These are phyloP conservation scores for Deroptyus accipitrinus DNA, from an alignment of 2,113 vertebrate species.

Conservation along the genomic window DNA sequence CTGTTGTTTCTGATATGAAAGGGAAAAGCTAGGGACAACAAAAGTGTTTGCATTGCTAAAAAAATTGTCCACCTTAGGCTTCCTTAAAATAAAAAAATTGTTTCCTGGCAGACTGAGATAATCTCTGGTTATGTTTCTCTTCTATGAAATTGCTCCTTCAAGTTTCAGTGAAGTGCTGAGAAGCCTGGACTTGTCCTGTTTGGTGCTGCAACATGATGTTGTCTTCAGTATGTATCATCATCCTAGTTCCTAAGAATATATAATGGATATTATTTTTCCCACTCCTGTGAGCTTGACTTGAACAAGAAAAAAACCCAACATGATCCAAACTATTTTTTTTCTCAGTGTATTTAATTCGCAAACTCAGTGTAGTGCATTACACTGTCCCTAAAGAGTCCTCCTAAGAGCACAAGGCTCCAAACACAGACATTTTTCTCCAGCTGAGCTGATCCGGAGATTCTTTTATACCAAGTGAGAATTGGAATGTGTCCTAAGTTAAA, in stretches of 20 bases:
- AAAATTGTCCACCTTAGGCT: not conserved
- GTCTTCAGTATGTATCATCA: not conserved
- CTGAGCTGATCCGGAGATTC: not conserved
- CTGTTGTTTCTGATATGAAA: not conserved
- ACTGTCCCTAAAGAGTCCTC: not conserved
- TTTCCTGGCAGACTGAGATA: not conserved
- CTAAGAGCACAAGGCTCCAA: not conserved
- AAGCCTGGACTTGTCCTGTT: not conserved
- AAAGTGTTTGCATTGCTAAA: not conserved
- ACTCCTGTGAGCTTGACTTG: not conserved
- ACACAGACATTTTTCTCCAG: rapidly evolving
- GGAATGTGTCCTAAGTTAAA: not conserved
- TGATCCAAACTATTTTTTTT: not conserved
- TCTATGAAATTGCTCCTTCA: not conserved
- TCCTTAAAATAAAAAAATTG: not conserved
- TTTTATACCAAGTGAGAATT: not conserved
- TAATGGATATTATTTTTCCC: not conserved
- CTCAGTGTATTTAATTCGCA: not conserved
- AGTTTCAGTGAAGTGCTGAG: not conserved
- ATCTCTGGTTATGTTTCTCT: not conserved
- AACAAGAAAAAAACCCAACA: not conserved
- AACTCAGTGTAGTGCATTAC: not conserved
- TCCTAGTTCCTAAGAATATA: not conserved
- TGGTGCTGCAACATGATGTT: not conserved
- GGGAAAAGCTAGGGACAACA: not conserved